phyloP scores from a whole-genome alignment of 2,113 vertebrate genomes.

The Eptesicus fuscus region DNA sequence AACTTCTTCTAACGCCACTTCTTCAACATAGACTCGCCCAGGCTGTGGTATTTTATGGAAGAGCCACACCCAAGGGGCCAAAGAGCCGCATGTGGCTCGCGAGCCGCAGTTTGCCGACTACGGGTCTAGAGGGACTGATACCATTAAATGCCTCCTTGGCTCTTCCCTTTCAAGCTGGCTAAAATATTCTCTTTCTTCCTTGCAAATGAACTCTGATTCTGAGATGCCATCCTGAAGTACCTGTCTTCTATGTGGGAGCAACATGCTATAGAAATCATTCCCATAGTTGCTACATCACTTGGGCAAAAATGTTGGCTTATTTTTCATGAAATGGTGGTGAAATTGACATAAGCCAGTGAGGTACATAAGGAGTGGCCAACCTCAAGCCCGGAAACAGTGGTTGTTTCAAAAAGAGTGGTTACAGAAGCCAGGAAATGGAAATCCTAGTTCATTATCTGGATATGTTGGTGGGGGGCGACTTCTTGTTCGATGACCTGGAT shows the following conservation, averaged over 20 bases:
- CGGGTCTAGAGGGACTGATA: neutral
- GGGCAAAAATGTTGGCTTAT: neutral
- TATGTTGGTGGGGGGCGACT: neutral
- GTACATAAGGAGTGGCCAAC: neutral
- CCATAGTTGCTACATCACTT: neutral
- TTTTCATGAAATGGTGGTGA: neutral
- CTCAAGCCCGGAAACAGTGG: neutral
- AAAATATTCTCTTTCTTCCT: neutral
- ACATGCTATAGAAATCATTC: neutral
- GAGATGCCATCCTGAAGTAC: neutral
- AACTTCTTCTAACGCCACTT: too few species aligned
- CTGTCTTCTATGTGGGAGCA: neutral
- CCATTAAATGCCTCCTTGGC: neutral
- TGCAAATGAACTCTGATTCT: neutral
- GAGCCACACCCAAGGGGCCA: too few species aligned
- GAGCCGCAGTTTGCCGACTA: too few species aligned
- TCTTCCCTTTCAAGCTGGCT: neutral
- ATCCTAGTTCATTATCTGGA: neutral
- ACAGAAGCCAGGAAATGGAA: neutral
- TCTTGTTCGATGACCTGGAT: neutral
- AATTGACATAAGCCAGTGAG: neutral
- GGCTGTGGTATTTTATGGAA: too few species aligned
- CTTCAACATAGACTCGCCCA: too few species aligned
- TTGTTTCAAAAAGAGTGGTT: neutral
- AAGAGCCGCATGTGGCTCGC: too few species aligned